Base-by-base conservation (phyloP, 2,113 vertebrate genomes). In the Rattus rattus region DNA sequence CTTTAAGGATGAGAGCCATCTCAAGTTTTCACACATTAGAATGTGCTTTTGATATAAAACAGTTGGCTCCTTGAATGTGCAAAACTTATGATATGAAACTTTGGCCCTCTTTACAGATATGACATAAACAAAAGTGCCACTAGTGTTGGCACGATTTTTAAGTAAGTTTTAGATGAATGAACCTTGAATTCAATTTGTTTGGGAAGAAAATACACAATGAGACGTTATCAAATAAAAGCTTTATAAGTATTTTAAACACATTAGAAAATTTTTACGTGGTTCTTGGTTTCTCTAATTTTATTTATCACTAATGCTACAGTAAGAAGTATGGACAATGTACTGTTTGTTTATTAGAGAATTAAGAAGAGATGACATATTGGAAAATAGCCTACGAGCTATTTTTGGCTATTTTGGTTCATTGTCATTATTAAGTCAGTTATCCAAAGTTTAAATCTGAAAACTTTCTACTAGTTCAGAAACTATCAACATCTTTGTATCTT, bases 1-100 rank as follows among this genome's bases (percentile, higher is more conserved):
- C 65, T 67, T 30, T 67, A 76, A 72, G 73, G 67, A 90, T 72
- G 43, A 92, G 20, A 9, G 59, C 70, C 49, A 70, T 52, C 86
- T 91, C 33, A 79, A 90, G 8, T 43, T 88, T 94, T 93, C 13
- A 80, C 63, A 96, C 87, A 59, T 56, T 88, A 54, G 19, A 87
- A 49, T 75, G 75, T 19, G 59, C 28, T 92, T 91, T 63, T 88
- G 26, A 33, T 20, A 28, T 28, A 79, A 33, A 54, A 67, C 28
- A 30, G 36, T 72, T n/a, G n/a, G 36, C 7, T 33, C 6, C 36
- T 16, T 10, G 59, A 81, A 59, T 24, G 30, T 93, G 76, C 87
- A 49, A 30, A 14, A 80, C 28, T 7, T 76, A 72, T 69, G 43
- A 43, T 43, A 43, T 43, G 43, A 43, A 43, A 43, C 43, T 43